Percentiles rank a stretch among this genome's conserved stretches.
phyloP scores from a whole-genome alignment of 2,888 invertebrate genomes.

The Fabriciana adippe region DNA sequence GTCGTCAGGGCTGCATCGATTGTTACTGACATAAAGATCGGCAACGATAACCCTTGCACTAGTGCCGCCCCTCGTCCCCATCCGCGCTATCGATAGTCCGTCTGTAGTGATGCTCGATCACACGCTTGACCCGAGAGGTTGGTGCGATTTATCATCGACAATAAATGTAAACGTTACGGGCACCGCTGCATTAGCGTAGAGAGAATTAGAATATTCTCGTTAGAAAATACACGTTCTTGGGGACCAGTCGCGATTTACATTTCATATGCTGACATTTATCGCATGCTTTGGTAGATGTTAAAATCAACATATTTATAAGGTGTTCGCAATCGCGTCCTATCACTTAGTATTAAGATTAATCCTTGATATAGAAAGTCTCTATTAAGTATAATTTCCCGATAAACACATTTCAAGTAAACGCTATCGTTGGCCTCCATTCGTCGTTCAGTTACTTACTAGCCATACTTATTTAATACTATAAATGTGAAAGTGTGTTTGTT shows the following conservation, averaged over 20 bases:
- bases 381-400: constrained; percentile 19
- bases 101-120: constrained; percentile 47
- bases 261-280: constrained; percentile 39
- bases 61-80: constrained; percentile 57
- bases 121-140: constrained; percentile 68
- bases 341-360: constrained; percentile 37
- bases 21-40: constrained; percentile 70
- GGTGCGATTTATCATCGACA: constrained; percentile 66
- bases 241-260: constrained; percentile 39
- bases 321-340: constrained; percentile 33
- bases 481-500: too few species aligned
- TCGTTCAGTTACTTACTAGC: background rate
- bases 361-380: constrained; percentile 26
- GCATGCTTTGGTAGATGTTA: constrained; percentile 34
- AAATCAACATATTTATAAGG: constrained; percentile 41
- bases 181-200: constrained; percentile 58
- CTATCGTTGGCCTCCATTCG: constrained; percentile 3
- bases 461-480: background rate
- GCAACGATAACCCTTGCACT: constrained; percentile 66
- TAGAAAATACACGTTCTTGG: constrained; percentile 42
- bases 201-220: constrained; percentile 58
- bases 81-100: constrained; percentile 67
- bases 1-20: constrained; percentile 52
- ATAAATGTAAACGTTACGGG: constrained; percentile 67
- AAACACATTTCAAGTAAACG: constrained; percentile 13